These are phyloP conservation scores for Nebria brevicollis DNA, from an alignment of 2,888 invertebrate species.

Conservation along the genomic window DNA sequence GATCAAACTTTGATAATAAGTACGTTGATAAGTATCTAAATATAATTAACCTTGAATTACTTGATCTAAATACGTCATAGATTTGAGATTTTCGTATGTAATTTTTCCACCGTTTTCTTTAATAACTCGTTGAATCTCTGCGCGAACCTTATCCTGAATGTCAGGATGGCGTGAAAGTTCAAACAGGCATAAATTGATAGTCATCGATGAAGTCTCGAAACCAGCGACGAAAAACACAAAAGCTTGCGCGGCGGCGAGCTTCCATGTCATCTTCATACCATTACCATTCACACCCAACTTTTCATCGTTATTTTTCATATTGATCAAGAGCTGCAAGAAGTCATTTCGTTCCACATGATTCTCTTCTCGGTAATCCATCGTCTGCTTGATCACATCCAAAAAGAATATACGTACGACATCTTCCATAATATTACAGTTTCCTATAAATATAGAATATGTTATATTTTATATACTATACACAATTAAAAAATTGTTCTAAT, in stretches of 20 bases:
- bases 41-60: conserved; percentile 27
- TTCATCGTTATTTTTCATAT: conserved; percentile 40
- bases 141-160: conserved; percentile 41
- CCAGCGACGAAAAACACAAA: conserved; percentile 47
- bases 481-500: no score
- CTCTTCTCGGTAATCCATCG: conserved; percentile 26
- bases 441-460: background rate
- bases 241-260: conserved; percentile 40
- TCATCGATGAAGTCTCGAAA: conserved; percentile 47
- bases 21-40: background rate
- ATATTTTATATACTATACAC: background rate
- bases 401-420: conserved; percentile 24
- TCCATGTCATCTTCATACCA: conserved; percentile 27
- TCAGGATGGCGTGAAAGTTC: conserved; percentile 36
- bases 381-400: conserved; percentile 32
- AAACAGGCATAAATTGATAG: conserved; percentile 40
- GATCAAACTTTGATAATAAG: no score
- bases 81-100: conserved; percentile 35
- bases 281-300: conserved; percentile 2
- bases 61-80: conserved; percentile 34
- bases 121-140: conserved; percentile 37
- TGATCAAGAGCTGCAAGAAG: conserved; percentile 31
- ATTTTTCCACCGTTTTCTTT: conserved; percentile 40
- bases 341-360: conserved; percentile 35
- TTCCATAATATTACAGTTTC: conserved; percentile 20